phyloP scores from a whole-genome alignment of 2,797 vertebrate genomes.

The Poecilia velifera region DNA sequence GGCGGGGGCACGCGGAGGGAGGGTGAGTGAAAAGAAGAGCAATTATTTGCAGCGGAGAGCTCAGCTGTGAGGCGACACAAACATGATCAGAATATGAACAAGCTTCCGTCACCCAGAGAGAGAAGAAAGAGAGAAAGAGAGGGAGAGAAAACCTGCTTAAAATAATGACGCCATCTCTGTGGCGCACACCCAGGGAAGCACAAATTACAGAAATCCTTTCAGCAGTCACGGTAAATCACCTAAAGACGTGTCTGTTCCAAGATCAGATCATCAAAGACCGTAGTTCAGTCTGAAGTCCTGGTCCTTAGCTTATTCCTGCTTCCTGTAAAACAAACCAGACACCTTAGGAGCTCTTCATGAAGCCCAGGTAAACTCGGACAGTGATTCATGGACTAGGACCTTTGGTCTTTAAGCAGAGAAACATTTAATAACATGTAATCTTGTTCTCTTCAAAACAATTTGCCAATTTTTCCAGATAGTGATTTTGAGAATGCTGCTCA shows the following conservation, averaged over 20 bases:
- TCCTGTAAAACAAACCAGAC: not conserved
- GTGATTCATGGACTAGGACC: not conserved
- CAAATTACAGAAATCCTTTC: slow-evolving; percentile 5
- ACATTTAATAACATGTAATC: not conserved
- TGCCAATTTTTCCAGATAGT: not conserved
- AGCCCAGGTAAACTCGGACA: not conserved
- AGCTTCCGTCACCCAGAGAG: slow-evolving; percentile 26
- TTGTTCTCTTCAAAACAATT: not conserved
- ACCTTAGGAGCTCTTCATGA: not conserved
- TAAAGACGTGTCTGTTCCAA: not conserved
- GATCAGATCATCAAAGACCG: not conserved
- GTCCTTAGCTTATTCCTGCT: not conserved
- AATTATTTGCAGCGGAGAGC: slow-evolving; percentile 41
- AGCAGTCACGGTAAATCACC: not conserved
- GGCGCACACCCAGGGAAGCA: slow-evolving; percentile 4
- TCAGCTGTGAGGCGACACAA: slow-evolving; percentile 53
- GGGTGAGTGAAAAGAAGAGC: not conserved
- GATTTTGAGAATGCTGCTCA: not conserved
- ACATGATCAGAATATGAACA: slow-evolving; percentile 68
- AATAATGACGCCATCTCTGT: slow-evolving; percentile 23
- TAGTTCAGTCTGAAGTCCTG: not conserved
- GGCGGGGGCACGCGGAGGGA: slow-evolving; percentile 16
- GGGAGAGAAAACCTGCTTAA: slow-evolving; percentile 5
- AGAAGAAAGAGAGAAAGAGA: slow-evolving; percentile 25
- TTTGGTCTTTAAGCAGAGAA: not conserved